Conservation (phyloP, 2,888 invertebrate species). For the Himalopsyche kuldschensis region DNA sequence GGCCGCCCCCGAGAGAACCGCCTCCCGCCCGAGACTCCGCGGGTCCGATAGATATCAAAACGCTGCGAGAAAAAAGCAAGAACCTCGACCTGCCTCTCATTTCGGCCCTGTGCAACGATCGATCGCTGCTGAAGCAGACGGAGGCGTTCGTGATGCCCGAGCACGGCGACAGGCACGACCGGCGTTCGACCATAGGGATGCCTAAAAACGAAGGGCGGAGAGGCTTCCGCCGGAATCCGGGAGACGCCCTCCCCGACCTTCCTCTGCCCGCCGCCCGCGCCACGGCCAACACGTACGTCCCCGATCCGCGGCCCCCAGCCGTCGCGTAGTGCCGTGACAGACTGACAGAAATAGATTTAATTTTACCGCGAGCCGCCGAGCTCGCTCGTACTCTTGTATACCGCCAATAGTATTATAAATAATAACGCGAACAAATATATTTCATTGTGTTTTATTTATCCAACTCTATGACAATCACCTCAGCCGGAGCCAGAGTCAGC, state of each 20-base stretch:
- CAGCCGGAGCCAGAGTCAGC: constrained; percentile 20
- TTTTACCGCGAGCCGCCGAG: constrained; percentile 1
- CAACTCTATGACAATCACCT: constrained; percentile 34
- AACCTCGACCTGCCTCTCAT: constrained; percentile 89
- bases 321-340: constrained; percentile 21
- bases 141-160: constrained; percentile 83
- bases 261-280: constrained; percentile 58
- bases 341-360: constrained; percentile 16
- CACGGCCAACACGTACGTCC: constrained; percentile 73
- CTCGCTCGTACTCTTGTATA: constrained; percentile 22
- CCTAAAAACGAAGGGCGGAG: constrained; percentile 40
- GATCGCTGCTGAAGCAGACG: constrained; percentile 84
- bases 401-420: constrained; percentile 31
- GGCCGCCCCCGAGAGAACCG: constrained; percentile 57
- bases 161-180: constrained; percentile 45
- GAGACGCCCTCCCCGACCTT: constrained; percentile 73
- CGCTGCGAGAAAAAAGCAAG: constrained; percentile 84
- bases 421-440: constrained; percentile 20
- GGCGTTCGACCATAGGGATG: constrained; percentile 35
- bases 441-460: constrained; percentile 31
- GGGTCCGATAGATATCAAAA: constrained; percentile 72
- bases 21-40: constrained; percentile 54
- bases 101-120: constrained; percentile 90
- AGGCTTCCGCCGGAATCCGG: constrained; percentile 69
- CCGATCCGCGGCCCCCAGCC: constrained; percentile 45